phyloP scores from a whole-genome alignment of 1,140 invertebrate genomes.

The Achroia grisella region DNA sequence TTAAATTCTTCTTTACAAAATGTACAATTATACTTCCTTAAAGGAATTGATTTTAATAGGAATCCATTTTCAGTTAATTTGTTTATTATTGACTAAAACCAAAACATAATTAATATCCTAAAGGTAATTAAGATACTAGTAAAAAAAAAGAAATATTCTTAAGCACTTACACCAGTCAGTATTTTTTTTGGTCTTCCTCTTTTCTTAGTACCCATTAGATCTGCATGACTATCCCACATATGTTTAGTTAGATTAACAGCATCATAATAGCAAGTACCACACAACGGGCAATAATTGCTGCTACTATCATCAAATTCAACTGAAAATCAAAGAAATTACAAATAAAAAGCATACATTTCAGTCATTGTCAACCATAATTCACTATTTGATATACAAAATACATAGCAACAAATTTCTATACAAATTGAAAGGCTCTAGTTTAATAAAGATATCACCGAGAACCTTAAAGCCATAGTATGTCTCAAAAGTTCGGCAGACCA shows the following conservation, averaged over 20 bases:
- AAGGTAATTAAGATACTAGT: neutral
- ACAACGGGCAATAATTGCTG: slow-evolving; percentile 40
- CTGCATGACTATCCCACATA: slow-evolving; percentile 43
- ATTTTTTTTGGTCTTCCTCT: slow-evolving; percentile 45
- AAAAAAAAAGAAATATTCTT: neutral
- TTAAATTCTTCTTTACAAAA: slow-evolving; percentile 35
- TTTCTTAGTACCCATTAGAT: slow-evolving; percentile 51
- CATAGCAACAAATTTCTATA: too few relatives aligned
- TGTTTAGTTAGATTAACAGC: slow-evolving; percentile 38
- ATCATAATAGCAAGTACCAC: slow-evolving; percentile 31
- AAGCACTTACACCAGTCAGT: slow-evolving; percentile 26
- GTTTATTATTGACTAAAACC: slow-evolving; percentile 41
- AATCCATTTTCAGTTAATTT: slow-evolving; percentile 45
- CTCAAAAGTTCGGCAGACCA: too few relatives aligned
- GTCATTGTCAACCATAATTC: too few relatives aligned
- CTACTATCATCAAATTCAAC: slow-evolving; percentile 24
- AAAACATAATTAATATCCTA: neutral
- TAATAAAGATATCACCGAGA: too few relatives aligned
- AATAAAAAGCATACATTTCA: too few relatives aligned
- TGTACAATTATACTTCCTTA: slow-evolving; percentile 20
- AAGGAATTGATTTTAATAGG: slow-evolving; percentile 19
- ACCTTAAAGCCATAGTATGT: too few relatives aligned
- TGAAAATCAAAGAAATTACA: too few relatives aligned
- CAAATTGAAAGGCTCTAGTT: too few relatives aligned
- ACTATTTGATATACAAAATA: too few relatives aligned